Percentiles rank a stretch among this genome's conserved stretches.
These are phyloP conservation scores for Lutraria rhynchaena DNA, from an alignment of 1,140 invertebrate genomes.

Conservation along the genomic window DNA sequence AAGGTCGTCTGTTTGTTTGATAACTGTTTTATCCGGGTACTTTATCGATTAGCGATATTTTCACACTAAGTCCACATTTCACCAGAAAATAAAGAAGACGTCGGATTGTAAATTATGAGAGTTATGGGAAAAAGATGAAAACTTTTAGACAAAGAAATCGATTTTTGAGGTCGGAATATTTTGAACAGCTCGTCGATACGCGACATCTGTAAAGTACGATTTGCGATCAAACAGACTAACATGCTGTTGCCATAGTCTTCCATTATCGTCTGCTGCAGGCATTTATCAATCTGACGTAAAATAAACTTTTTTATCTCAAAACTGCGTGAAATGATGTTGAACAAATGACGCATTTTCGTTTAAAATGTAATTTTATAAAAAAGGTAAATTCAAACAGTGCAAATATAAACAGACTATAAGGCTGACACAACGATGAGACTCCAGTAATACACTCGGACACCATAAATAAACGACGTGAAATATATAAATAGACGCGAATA, in stretches of 20 bases:
- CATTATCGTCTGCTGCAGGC: conserved; percentile 3
- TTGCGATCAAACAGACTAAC: not conserved
- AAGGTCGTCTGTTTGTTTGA: too few species aligned
- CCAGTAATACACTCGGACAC: too few species aligned
- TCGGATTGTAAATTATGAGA: conserved; percentile 46
- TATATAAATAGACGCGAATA: too few species aligned
- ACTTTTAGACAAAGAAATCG: conserved; percentile 49
- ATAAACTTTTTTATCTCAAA: too few species aligned
- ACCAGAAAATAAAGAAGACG: conserved; percentile 18
- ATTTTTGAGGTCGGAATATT: conserved; percentile 3
- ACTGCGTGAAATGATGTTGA: too few species aligned
- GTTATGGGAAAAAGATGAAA: conserved; percentile 40
- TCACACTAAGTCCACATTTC: conserved; percentile 33
- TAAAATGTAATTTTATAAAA: too few species aligned
- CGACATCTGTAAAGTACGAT: conserved; percentile 9
- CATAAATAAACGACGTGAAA: too few species aligned
- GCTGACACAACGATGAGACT: too few species aligned
- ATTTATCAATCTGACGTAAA: not conserved
- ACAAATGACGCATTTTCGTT: too few species aligned
- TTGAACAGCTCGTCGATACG: not conserved
- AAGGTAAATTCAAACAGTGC: too few species aligned
- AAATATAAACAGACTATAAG: too few species aligned
- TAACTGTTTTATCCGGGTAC: not conserved
- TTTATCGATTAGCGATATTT: conserved; percentile 23
- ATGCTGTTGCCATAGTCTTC: conserved; percentile 38